A percentile compares a stretch with the other conserved stretches of the same genome.
phyloP scores from a whole-genome alignment of 2,113 vertebrate genomes.

The Ptilorrhoa leucosticta region DNA sequence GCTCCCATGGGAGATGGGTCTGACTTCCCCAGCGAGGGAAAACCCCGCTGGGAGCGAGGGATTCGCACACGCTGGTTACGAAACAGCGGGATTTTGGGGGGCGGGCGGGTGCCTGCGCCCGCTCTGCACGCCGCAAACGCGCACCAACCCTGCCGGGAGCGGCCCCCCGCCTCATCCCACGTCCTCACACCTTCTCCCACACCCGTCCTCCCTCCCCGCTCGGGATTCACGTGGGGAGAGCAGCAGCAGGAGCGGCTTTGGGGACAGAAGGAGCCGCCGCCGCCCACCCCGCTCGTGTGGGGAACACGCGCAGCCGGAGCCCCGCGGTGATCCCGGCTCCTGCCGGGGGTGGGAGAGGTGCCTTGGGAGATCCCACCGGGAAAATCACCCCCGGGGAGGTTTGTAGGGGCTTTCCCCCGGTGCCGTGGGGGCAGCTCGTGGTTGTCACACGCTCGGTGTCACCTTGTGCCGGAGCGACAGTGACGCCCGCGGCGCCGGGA shows the following conservation, averaged over 20 bases:
- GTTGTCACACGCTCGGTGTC: rapidly evolving
- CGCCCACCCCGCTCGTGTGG: background rate
- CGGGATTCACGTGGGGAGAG: background rate
- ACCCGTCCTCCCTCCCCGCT: background rate
- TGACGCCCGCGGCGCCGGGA: rapidly evolving
- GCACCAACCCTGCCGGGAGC: background rate
- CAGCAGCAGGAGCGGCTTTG: background rate
- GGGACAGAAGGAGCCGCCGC: background rate
- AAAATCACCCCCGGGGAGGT: background rate
- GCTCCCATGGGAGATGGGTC: background rate
- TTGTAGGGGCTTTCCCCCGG: background rate
- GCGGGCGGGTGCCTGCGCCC: background rate
- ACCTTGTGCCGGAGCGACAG: background rate
- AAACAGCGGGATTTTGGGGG: rapidly evolving
- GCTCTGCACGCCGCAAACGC: rapidly evolving
- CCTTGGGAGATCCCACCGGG: background rate
- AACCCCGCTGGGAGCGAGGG: rapidly evolving
- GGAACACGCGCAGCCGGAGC: background rate
- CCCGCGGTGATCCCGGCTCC: rapidly evolving
- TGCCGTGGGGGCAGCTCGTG: rapidly evolving
- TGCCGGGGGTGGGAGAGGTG: background rate
- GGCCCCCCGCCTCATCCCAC: background rate
- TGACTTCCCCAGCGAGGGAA: rapidly evolving
- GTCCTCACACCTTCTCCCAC: background rate
- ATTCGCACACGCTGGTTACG: rapidly evolving